Percentiles rank a stretch among this genome's conserved stretches.
phyloP scores from a whole-genome alignment of 2,113 vertebrate species.

The Caracal caracal region DNA sequence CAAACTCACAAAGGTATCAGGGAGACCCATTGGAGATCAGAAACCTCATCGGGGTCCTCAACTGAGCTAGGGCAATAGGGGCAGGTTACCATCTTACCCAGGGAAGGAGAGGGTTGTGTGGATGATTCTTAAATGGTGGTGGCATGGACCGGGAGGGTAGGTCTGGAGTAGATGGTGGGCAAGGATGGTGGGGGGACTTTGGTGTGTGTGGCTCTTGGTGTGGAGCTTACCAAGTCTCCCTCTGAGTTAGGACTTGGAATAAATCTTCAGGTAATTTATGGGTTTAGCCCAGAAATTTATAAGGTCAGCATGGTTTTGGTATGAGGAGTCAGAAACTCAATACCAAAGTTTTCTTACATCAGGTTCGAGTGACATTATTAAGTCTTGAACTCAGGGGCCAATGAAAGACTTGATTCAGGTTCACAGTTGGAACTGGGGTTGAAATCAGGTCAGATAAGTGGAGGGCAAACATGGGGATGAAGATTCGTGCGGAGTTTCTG shows the following conservation, averaged over 20 bases:
- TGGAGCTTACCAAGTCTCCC: not conserved
- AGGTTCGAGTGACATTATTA: not conserved
- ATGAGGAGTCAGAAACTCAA: conserved; percentile 27
- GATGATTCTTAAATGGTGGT: not conserved
- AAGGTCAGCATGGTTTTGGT: not conserved
- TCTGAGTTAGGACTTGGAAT: not conserved
- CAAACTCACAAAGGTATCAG: conserved; percentile 6
- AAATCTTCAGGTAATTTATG: not conserved
- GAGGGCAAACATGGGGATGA: not conserved
- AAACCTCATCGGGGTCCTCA: not conserved
- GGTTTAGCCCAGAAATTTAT: not conserved
- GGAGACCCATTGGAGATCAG: not conserved
- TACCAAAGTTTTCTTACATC: not conserved
- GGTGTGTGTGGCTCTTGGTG: not conserved
- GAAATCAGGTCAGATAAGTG: not conserved
- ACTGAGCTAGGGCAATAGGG: not conserved
- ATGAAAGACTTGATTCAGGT: not conserved
- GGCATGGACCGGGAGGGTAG: not conserved
- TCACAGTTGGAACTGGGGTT: not conserved
- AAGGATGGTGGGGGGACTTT: not conserved
- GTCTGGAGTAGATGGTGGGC: not conserved
- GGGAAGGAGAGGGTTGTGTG: not conserved
- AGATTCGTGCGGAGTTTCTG: not conserved
- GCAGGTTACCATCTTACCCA: not conserved
- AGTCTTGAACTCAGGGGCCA: not conserved